A percentile compares a stretch with the other conserved stretches of the same genome.
Conservation (phyloP, 1,140 invertebrate species). For the Lineus longissimus region DNA sequence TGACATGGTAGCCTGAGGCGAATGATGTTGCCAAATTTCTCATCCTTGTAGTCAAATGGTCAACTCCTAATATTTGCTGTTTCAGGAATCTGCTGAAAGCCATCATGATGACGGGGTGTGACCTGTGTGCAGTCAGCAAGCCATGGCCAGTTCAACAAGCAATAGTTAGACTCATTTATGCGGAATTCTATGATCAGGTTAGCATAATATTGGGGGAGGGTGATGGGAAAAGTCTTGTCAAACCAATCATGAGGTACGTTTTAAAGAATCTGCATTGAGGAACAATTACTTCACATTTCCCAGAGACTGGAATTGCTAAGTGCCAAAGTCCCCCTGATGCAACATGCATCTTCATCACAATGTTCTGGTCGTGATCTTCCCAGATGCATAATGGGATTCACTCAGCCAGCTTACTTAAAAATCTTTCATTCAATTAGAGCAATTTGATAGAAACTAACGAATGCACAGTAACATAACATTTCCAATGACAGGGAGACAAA, state of each 20-base stretch:
- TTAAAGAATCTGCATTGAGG: not conserved
- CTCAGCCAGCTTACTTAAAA: not conserved
- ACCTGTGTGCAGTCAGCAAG: slow-evolving; percentile 36
- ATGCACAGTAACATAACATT: not conserved
- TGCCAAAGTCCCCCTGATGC: too few species aligned
- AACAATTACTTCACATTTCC: not conserved
- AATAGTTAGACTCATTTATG: slow-evolving; percentile 30
- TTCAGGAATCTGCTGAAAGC: slow-evolving; percentile 9
- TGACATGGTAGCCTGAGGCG: too few species aligned
- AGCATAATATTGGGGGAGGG: not conserved
- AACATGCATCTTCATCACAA: not conserved
- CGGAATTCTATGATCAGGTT: slow-evolving; percentile 41
- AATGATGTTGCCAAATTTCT: too few species aligned
- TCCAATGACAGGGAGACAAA: slow-evolving; percentile 60
- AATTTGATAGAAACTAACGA: not conserved
- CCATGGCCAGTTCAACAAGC: slow-evolving; percentile 31
- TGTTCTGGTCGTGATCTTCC: not conserved
- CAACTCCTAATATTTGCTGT: too few species aligned
- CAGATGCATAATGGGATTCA: too few species aligned
- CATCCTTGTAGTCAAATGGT: too few species aligned
- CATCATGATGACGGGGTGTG: slow-evolving; percentile 34
- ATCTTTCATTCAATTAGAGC: not conserved
- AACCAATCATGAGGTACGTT: too few species aligned
- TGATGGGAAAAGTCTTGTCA: not conserved
- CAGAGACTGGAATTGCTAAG: too few species aligned